Base-by-base conservation (phyloP, 1,140 invertebrate genomes). In the Aporrectodea caliginosa region DNA sequence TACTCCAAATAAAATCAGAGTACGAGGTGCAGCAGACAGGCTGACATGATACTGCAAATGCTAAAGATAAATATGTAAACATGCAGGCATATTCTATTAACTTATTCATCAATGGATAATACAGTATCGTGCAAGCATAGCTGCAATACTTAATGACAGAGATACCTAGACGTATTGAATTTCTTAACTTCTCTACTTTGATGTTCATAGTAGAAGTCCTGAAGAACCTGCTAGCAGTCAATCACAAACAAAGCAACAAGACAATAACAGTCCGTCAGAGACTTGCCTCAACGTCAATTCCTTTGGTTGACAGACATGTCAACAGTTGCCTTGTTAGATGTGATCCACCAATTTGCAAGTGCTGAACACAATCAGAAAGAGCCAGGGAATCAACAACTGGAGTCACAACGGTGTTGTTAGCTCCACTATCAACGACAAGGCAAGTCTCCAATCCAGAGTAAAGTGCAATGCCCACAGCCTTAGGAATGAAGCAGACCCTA, bases 401-500 rank as follows among this genome's bases (percentile, higher is more conserved):
- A 22, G 31, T 31, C 27, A 75, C 73, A 16, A 75, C 73, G n/a
- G 73, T 75, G 33, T 75, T 75, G 30, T 75, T 16, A 6, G 73
- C 73, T 14, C 73, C 73, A 34, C 73, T 75, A 31, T 75, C 73
- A 34, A 75, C 33, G 27, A 75, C 73, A 12, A 75, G 73, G 32
- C 73, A 75, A 12, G 22, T 32, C 16, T 75, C 73, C 16, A 75
- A 16, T 12, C 73, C 73, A 35, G 34, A 35, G 33, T 75, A 75
- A 2, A 75, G 33, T 33, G 73, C 73, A 12, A 33, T 75, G 2
- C 14, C 73, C 16, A 35, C 73, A 32, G 73, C 27, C 33, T 75
- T 75, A 2, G 73, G 73, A 75, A 75, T 75, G 33, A 31, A 75
- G 32, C 73, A 75, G 12, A 75, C 73, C 16, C 73, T 75, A n/a